phyloP scores from a whole-genome alignment of 2,113 vertebrate genomes.

The Hippolais icterina region DNA sequence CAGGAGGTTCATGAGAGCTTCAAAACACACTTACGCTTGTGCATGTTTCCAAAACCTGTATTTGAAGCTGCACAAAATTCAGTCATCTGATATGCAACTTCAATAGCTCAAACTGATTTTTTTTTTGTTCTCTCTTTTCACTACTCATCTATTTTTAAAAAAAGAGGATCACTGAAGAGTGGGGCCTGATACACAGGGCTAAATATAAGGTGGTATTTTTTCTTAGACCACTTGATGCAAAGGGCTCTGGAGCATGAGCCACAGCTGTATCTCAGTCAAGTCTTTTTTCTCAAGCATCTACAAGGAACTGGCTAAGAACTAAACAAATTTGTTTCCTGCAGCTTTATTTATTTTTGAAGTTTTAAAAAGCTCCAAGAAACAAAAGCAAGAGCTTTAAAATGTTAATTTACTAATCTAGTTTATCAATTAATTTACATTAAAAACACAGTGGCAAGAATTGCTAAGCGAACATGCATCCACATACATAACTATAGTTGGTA shows the following conservation, averaged over 20 bases:
- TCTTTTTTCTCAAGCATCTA: neutral
- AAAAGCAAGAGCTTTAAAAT: neutral
- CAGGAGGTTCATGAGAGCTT: neutral
- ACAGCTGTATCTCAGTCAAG: neutral
- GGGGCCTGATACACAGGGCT: neutral
- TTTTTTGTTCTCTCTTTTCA: neutral
- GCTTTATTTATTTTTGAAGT: neutral
- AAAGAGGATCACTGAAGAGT: neutral
- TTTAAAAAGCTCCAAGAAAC: neutral
- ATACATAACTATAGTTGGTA: neutral
- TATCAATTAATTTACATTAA: neutral
- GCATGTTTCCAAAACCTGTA: neutral
- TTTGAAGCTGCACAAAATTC: neutral
- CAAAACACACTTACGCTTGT: neutral
- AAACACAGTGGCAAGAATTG: neutral
- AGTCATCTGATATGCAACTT: neutral
- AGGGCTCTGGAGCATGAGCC: neutral
- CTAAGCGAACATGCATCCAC: neutral
- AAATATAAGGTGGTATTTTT: neutral
- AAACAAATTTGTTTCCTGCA: neutral
- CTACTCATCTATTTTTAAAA: neutral
- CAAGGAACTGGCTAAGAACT: neutral
- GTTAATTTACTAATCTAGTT: neutral
- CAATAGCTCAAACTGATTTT: neutral
- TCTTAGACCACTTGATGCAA: neutral